These are phyloP conservation scores for Poeciliopsis retropinna DNA, from an alignment of 2,113 vertebrate species.

Conservation along the genomic window DNA sequence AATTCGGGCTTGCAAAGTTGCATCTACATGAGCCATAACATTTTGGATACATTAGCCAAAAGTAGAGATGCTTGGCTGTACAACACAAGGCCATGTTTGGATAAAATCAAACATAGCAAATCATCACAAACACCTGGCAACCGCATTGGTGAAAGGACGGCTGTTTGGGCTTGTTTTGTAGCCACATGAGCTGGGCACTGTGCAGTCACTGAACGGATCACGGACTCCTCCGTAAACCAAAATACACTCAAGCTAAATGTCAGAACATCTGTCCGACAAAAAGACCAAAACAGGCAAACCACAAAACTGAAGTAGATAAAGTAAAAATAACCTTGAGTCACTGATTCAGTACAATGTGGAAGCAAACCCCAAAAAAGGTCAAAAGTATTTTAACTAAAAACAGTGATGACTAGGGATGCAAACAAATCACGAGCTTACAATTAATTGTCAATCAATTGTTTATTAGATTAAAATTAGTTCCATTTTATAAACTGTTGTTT, in stretches of 20 bases:
- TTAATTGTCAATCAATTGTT: too few species aligned
- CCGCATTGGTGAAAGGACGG: background rate
- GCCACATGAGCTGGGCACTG: background rate
- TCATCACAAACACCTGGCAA: background rate
- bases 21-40: background rate
- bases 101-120: background rate
- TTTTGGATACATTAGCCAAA: background rate
- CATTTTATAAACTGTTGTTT: too few species aligned
- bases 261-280: background rate
- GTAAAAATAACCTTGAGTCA: background rate
- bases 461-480: too few species aligned
- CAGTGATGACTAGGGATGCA: background rate
- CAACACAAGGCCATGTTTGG: background rate
- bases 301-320: background rate
- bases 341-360: background rate
- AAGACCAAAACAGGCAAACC: background rate
- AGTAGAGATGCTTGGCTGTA: background rate
- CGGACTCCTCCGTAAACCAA: background rate
- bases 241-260: background rate
- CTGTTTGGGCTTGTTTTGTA: background rate
- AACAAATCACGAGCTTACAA: too few species aligned
- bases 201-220: background rate
- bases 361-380: too few species aligned
- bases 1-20: background rate
- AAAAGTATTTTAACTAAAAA: background rate